These are phyloP conservation scores for Sebastolobus alascanus DNA, from an alignment of 2,797 vertebrate genomes.

Conservation along the genomic window DNA sequence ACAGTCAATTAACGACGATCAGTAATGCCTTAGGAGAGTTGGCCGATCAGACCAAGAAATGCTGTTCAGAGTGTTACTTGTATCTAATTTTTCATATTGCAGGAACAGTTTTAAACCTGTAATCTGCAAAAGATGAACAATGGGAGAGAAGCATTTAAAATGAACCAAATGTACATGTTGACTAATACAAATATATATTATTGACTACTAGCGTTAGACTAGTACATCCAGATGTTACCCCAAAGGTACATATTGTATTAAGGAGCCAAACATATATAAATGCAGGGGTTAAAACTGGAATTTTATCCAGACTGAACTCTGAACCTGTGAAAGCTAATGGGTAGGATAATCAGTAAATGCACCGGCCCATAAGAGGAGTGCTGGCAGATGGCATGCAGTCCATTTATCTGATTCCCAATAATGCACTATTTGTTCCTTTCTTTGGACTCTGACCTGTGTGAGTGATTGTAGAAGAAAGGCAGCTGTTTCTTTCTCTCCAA, in stretches of 20 bases:
- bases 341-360: constrained; percentile 36
- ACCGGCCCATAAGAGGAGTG: constrained; percentile 1
- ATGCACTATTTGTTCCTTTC: constrained; percentile 20
- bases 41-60: constrained; percentile 10
- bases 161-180: not conserved
- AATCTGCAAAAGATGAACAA: not conserved
- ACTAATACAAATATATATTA: not conserved
- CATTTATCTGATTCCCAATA: constrained; percentile 35
- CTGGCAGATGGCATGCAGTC: not conserved
- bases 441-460: constrained; percentile 38
- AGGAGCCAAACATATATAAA: not conserved
- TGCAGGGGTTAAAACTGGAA: not conserved
- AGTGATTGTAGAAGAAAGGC: constrained; percentile 2
- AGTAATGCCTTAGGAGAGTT: constrained; percentile 48
- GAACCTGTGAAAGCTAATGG: constrained; percentile 36
- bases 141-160: not conserved
- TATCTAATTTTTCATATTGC: not conserved
- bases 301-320: constrained; percentile 47
- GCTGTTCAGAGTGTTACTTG: constrained; percentile 5
- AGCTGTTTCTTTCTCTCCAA: constrained; percentile 3
- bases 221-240: not conserved
- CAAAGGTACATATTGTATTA: not conserved
- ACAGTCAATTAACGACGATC: constrained; percentile 64
- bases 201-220: not conserved
- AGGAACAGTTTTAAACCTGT: not conserved